Evolutionary conservation across 1,140 invertebrate genomes (phyloP), one percentile per base, ranked within the genome.

Genomic region (Nixonia krombeini): DNA sequence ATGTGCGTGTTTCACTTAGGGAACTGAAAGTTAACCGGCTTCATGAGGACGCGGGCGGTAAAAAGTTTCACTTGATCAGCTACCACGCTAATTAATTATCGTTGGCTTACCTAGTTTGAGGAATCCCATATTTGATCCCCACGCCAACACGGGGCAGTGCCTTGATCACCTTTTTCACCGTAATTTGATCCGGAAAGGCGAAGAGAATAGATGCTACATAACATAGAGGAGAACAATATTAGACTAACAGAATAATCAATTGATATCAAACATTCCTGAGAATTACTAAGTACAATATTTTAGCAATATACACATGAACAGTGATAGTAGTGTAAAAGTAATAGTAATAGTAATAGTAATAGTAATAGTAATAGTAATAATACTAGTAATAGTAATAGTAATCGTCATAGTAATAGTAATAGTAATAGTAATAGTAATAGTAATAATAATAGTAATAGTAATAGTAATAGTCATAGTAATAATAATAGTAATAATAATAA

Each of bases 41-140:
- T 66, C 53, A 47, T 56, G 29, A 67, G 57, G 38, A 40, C 35
- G 17, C 21, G 10, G 44, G 13, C 37, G 6, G 16, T 37, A 28
- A 15, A 35, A 23, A 25, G 17, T 42, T 45, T 31, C 13, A 13
- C 15, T 12, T 26, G 45, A 18, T 64, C 55, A 57, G 33, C 28
- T 40, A 29, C 25, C 17, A 33, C 25, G n/a, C n/a, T n/a, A n/a
- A n/a, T n/a, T 45, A 49, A 49, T 62, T 23, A 49, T 51, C 52
- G 49, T 45, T 42, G 56, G 45, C 87, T 88, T 84, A 94, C 93
- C 94, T 93, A 52, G 95, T 97, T 87, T 99, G 97, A 17, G 96
- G 95, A 73, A 99, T 96, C 62, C 98, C 98, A 81, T 99, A 99
- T 86, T 99, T 99, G 85, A 99, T 96, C 68, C 98, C 98, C 25